phyloP scores from a whole-genome alignment of 1,140 invertebrate genomes.

The Campoletis sonorensis region DNA sequence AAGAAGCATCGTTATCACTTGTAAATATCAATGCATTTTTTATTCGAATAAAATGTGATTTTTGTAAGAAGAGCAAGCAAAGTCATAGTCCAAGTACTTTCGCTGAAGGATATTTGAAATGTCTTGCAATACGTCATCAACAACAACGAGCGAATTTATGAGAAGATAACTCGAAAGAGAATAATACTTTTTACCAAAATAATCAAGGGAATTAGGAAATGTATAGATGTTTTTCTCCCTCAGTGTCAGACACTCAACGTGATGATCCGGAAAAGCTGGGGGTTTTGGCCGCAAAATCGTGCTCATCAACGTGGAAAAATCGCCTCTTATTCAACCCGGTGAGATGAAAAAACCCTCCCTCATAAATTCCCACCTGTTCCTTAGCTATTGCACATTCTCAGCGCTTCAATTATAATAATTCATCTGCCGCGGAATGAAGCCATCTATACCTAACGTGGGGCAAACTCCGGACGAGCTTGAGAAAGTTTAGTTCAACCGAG shows the following conservation, averaged over 20 bases:
- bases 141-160: background rate
- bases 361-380: slow-evolving; percentile 36
- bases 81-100: too few species aligned
- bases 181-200: background rate
- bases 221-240: slow-evolving; percentile 3
- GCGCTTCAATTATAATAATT: slow-evolving; percentile 45
- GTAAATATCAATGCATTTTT: too few species aligned
- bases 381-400: slow-evolving; percentile 17
- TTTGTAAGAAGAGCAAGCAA: too few species aligned
- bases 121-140: background rate
- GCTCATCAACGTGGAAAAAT: slow-evolving; percentile 28
- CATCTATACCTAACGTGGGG: background rate
- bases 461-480: slow-evolving; percentile 7
- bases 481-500: slow-evolving; percentile 33
- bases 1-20: background rate
- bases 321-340: background rate
- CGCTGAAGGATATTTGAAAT: too few species aligned
- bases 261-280: background rate
- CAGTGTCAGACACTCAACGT: background rate
- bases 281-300: background rate
- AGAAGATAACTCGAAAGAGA: background rate
- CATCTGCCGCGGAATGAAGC: slow-evolving; percentile 8
- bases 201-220: background rate
- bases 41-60: too few species aligned
- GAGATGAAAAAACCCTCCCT: slow-evolving; percentile 26